These are phyloP conservation scores for Heteromurus nitidus DNA, from an alignment of 2,888 invertebrate genomes.

Conservation along the genomic window DNA sequence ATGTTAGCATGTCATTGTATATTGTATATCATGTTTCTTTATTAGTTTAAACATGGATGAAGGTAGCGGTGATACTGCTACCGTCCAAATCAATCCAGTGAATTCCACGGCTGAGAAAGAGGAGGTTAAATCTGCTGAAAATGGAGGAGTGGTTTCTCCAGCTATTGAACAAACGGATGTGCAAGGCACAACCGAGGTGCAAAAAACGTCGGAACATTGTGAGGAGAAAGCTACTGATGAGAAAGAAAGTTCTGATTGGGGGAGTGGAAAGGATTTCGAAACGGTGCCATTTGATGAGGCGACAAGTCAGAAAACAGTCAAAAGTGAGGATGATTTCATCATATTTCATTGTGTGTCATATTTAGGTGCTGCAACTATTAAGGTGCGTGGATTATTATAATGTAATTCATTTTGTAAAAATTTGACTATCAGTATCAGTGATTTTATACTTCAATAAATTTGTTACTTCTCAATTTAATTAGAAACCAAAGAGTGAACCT, in stretches of 20 bases:
- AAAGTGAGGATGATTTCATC: constrained; percentile 85
- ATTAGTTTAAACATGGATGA: neutral
- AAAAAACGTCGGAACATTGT: neutral
- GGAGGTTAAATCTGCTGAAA: neutral
- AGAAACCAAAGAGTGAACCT: constrained; percentile 87
- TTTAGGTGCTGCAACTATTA: constrained; percentile 91
- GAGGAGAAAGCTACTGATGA: neutral
- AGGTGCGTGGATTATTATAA: constrained; percentile 47
- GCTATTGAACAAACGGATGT: neutral
- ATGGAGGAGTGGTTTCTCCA: neutral
- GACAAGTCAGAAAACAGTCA: neutral
- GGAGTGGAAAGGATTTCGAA: neutral
- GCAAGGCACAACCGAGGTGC: neutral
- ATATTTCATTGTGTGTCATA: constrained; percentile 95
- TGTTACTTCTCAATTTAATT: constrained; percentile 25
- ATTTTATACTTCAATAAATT: no score
- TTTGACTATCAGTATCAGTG: no score
- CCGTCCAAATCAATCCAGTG: no score
- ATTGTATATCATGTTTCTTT: neutral
- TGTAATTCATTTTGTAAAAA: neutral
- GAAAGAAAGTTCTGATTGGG: neutral
- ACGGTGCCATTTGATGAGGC: neutral
- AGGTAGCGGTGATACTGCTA: neutral
- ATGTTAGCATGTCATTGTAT: neutral
- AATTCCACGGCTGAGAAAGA: neutral